A percentile compares a stretch with the other conserved stretches of the same genome.
Evolutionary conservation across 37 sponge, comb jelly and placozoan genomes (phyloP).

Genomic region (Spongilla lacustris): DNA sequence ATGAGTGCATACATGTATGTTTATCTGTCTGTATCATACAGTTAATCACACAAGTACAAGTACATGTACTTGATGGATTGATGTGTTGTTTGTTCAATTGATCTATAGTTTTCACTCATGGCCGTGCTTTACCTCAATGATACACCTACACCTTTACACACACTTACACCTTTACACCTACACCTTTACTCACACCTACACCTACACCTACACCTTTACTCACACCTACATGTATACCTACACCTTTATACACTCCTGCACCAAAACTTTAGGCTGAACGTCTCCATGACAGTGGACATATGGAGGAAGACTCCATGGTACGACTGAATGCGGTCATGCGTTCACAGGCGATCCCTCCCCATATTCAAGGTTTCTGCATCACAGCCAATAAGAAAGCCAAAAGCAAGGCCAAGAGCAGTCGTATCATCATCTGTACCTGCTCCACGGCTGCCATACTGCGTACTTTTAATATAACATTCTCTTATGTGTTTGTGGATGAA

Average conservation of each 20-base stretch:
- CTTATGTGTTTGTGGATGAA: constrained; percentile 86
- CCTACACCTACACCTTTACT: not conserved
- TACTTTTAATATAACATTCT: constrained; percentile 64
- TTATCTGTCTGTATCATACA: not conserved
- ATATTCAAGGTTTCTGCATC: constrained; percentile 51
- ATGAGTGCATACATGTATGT: not conserved
- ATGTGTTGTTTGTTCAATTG: no score
- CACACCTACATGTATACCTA: not conserved
- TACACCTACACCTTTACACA: not conserved
- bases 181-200: not conserved
- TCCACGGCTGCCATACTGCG: constrained; percentile 69
- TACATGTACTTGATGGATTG: no score
- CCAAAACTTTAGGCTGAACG: constrained; percentile 38
- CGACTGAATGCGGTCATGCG: constrained; percentile 81
- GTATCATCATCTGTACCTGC: constrained; percentile 76
- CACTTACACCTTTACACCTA: not conserved
- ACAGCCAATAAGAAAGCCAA: constrained; percentile 41
- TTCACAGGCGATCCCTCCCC: constrained; percentile 11
- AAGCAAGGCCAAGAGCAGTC: constrained; percentile 18
- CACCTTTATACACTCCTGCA: not conserved
- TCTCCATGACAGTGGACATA: constrained; percentile 20
- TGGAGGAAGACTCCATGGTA: constrained; percentile 47
- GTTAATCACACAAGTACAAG: no score
- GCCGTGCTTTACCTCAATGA: no score
- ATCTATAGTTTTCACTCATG: no score